Percentiles rank a stretch among this genome's conserved stretches.
phyloP scores from a whole-genome alignment of 2,113 vertebrate species.

The Columba livia region DNA sequence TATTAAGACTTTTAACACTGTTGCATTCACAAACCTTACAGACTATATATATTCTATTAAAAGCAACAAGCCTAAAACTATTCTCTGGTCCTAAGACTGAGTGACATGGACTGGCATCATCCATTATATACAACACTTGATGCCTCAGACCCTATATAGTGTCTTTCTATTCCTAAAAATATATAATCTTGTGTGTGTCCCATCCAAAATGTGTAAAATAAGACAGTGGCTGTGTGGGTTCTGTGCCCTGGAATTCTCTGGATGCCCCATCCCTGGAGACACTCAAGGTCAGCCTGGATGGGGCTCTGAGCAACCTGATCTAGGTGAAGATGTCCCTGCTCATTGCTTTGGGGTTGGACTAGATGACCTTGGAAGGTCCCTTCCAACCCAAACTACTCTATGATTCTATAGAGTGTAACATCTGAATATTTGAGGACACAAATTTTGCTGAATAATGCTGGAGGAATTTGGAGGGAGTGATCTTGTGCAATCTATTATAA shows the following conservation, averaged over 20 bases:
- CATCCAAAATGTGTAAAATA: not conserved
- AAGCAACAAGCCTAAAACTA: not conserved
- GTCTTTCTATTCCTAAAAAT: not conserved
- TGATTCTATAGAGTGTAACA: not conserved
- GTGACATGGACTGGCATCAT: not conserved
- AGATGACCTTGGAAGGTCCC: too few relatives aligned
- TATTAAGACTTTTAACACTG: not conserved
- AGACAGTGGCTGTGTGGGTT: not conserved
- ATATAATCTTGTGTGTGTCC: not conserved
- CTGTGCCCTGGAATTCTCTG: not conserved
- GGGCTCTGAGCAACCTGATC: too few relatives aligned
- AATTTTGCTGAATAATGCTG: not conserved
- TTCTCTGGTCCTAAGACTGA: not conserved
- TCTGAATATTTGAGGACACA: not conserved
- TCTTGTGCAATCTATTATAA: not conserved
- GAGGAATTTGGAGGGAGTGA: not conserved
- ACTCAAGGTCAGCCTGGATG: too few relatives aligned
- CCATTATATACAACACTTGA: accelerated
- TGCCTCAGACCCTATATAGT: not conserved
- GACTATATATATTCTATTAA: not conserved
- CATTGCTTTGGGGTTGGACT: too few relatives aligned
- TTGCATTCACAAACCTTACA: not conserved
- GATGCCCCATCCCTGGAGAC: too few relatives aligned
- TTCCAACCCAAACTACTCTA: too few relatives aligned
- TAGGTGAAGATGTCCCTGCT: too few relatives aligned